Percentiles rank a stretch among this genome's conserved stretches.
Conservation (phyloP, 2,797 vertebrate genomes). For the Gallinago stenura region DNA sequence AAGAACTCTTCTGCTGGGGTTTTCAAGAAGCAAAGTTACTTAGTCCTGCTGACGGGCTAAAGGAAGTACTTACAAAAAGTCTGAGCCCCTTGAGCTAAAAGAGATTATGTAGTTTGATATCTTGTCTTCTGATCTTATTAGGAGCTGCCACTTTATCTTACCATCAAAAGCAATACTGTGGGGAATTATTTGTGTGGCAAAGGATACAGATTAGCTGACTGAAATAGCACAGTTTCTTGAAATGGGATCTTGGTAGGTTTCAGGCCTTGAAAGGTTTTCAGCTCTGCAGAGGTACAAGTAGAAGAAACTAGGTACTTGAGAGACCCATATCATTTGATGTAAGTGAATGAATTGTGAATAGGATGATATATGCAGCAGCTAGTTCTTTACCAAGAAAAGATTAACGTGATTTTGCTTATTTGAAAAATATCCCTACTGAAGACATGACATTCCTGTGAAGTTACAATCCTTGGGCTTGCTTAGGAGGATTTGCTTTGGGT, state of each 20-base stretch:
- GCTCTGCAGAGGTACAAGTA: neutral
- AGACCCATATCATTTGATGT: fast-evolving
- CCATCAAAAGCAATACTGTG: neutral
- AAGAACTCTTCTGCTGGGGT: neutral
- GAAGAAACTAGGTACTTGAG: neutral
- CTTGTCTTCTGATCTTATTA: neutral
- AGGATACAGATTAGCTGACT: neutral
- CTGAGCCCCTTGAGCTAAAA: neutral
- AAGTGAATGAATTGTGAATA: neutral
- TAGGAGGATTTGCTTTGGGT: neutral
- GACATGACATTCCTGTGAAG: neutral
- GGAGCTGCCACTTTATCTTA: neutral
- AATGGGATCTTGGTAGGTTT: neutral
- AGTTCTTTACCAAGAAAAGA: neutral
- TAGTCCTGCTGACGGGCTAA: neutral
- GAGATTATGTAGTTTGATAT: neutral
- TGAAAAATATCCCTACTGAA: neutral
- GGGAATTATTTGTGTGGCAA: neutral
- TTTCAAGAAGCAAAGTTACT: neutral
- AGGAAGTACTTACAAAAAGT: neutral
- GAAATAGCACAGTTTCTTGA: neutral
- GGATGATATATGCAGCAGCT: neutral
- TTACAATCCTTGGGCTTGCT: neutral
- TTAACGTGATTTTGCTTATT: neutral
- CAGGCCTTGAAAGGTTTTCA: neutral